These are phyloP conservation scores for Gymnosoma rotundatum DNA, from an alignment of 2,888 invertebrate genomes.

Conservation along the genomic window DNA sequence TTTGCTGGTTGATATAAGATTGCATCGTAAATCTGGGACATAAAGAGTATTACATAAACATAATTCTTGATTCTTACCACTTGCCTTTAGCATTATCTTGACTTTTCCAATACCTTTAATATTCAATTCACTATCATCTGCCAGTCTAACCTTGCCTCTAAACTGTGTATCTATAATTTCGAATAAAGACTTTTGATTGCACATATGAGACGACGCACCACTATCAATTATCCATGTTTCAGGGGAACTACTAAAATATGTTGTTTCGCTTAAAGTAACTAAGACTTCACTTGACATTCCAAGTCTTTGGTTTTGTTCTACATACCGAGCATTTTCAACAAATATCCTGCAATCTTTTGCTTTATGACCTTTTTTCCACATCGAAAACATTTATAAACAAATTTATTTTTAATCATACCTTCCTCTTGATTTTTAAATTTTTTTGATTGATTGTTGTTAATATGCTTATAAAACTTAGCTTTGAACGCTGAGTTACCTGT, in stretches of 20 bases:
- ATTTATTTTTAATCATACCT: conserved; percentile 12
- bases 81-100: not conserved
- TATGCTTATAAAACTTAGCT: conserved; percentile 8
- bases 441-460: not conserved
- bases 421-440: not conserved
- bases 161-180: conserved; percentile 1
- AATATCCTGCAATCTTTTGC: conserved; percentile 16
- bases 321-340: not conserved
- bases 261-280: not conserved
- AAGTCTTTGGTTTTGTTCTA: not conserved
- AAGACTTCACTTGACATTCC: not conserved
- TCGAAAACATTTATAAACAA: conserved; percentile 30
- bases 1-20: no score
- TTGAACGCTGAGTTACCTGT: conserved; percentile 3
- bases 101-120: conserved; percentile 9
- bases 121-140: not conserved
- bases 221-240: conserved; percentile 34
- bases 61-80: not conserved
- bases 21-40: not conserved
- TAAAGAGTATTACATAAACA: not conserved
- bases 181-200: not conserved
- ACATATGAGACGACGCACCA: conserved; percentile 30
- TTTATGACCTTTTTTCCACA: conserved; percentile 40
- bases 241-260: not conserved
- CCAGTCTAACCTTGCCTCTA: not conserved